A percentile compares a stretch with the other conserved stretches of the same genome.
phyloP scores from a whole-genome alignment of 1,140 invertebrate genomes.

The Apis dorsata region DNA sequence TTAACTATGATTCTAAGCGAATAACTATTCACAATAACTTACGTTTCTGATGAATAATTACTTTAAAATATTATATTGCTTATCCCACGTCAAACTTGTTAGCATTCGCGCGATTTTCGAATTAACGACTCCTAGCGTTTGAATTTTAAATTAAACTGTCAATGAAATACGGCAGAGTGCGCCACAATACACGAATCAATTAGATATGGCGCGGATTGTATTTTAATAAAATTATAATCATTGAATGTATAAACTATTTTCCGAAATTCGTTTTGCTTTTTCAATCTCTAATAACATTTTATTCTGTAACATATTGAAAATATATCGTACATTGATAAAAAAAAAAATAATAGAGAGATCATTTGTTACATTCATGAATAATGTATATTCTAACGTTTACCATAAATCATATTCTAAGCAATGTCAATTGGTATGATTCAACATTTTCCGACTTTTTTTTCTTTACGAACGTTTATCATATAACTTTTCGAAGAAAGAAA shows the following conservation, averaged over 20 bases:
- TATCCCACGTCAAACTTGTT: neutral
- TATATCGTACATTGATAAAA: neutral
- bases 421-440: neutral
- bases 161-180: slow-evolving; percentile 11
- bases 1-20: neutral
- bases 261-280: slow-evolving; percentile 53
- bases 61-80: neutral
- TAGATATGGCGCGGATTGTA: slow-evolving; percentile 7
- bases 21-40: neutral
- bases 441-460: neutral
- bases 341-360: neutral
- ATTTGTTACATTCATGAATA: neutral
- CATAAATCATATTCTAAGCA: neutral
- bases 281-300: slow-evolving; percentile 49
- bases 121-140: slow-evolving; percentile 14
- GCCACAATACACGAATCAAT: neutral
- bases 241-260: slow-evolving; percentile 66
- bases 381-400: neutral
- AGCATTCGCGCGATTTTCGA: neutral
- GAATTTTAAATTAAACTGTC: neutral
- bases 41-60: neutral
- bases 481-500: neutral
- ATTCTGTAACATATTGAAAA: slow-evolving; percentile 7
- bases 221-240: slow-evolving; percentile 62
- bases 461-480: neutral